Evolutionary conservation across 1,140 invertebrate species (phyloP).

Genomic region (Nasonia giraulti): DNA sequence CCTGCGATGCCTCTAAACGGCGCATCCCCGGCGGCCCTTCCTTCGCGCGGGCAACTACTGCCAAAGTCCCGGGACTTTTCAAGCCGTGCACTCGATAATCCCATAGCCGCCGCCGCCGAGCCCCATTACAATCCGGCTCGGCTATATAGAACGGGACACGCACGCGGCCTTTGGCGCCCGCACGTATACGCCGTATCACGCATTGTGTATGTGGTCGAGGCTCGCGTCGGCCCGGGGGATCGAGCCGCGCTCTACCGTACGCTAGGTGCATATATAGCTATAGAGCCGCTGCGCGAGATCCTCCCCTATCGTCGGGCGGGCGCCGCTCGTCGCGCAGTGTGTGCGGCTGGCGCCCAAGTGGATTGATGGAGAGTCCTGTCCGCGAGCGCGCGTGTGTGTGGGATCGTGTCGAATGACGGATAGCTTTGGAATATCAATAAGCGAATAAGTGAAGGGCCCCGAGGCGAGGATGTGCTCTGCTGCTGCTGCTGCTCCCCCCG

Average conservation of each 20-base stretch:
- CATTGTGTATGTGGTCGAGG: slow-evolving; percentile 18
- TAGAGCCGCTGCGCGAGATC: not conserved
- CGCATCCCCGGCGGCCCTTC: too few relatives aligned
- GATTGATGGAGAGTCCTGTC: slow-evolving; percentile 63
- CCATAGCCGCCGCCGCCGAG: slow-evolving; percentile 59
- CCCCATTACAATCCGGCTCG: slow-evolving; percentile 62
- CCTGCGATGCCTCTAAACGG: too few relatives aligned
- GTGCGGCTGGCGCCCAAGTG: slow-evolving; percentile 51
- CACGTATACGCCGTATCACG: slow-evolving; percentile 1
- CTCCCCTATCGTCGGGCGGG: slow-evolving; percentile 43
- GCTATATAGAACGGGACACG: not conserved
- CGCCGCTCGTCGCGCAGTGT: slow-evolving; percentile 38
- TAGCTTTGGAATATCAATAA: slow-evolving; percentile 52
- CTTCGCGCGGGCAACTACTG: too few relatives aligned
- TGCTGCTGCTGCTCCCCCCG: not conserved
- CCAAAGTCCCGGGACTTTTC: slow-evolving; percentile 40
- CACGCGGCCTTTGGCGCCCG: slow-evolving; percentile 52
- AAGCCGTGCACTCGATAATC: slow-evolving; percentile 62
- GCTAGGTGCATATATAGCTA: too few relatives aligned
- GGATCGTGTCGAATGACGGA: slow-evolving; percentile 53
- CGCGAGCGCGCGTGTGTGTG: slow-evolving; percentile 50
- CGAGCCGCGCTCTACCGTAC: not conserved
- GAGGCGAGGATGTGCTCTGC: not conserved
- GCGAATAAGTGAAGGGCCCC: slow-evolving; percentile 43
- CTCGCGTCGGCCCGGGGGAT: not conserved